Evolutionary conservation across 1,140 invertebrate species (phyloP).

Genomic region (Thaumetopoea pityocampa): DNA sequence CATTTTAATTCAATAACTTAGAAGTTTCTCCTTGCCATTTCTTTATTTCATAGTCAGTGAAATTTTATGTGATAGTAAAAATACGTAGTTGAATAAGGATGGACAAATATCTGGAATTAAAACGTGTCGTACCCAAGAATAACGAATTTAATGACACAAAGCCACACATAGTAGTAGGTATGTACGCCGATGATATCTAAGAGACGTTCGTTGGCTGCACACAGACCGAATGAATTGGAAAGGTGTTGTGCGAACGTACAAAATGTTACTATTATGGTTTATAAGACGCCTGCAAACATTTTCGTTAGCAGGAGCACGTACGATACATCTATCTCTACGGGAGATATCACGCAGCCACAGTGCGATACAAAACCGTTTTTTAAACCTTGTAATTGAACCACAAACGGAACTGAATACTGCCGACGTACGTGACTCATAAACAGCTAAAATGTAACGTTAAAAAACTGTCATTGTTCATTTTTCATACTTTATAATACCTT

Average conservation of each 20-base stretch:
- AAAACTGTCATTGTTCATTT: too few relatives aligned
- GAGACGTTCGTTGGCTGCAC: slow-evolving; percentile 51
- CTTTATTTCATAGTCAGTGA: too few relatives aligned
- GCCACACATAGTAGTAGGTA: slow-evolving; percentile 48
- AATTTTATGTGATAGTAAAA: too few relatives aligned
- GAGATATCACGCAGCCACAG: slow-evolving; percentile 31
- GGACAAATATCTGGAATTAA: slow-evolving; percentile 22
- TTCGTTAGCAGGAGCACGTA: slow-evolving; percentile 65
- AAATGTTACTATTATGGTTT: slow-evolving; percentile 72
- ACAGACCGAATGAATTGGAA: slow-evolving; percentile 61
- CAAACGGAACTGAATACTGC: slow-evolving; percentile 40
- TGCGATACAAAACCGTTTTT: slow-evolving; percentile 50
- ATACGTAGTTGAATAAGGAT: slow-evolving; percentile 25
- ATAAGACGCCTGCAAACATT: slow-evolving; percentile 65
- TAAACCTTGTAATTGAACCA: slow-evolving; percentile 55
- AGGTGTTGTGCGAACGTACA: slow-evolving; percentile 50
- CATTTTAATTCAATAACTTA: too few relatives aligned
- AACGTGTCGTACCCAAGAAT: slow-evolving; percentile 32
- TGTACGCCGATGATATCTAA: slow-evolving; percentile 64
- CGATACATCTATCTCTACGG: slow-evolving; percentile 48
- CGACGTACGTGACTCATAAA: slow-evolving; percentile 43
- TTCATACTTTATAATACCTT: too few relatives aligned
- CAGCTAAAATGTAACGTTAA: too few relatives aligned
- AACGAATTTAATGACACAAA: slow-evolving; percentile 69
- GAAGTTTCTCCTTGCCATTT: too few relatives aligned